These are phyloP conservation scores for Corythoichthys haematopterus DNA, from an alignment of 2,113 vertebrate species.

Conservation along the genomic window DNA sequence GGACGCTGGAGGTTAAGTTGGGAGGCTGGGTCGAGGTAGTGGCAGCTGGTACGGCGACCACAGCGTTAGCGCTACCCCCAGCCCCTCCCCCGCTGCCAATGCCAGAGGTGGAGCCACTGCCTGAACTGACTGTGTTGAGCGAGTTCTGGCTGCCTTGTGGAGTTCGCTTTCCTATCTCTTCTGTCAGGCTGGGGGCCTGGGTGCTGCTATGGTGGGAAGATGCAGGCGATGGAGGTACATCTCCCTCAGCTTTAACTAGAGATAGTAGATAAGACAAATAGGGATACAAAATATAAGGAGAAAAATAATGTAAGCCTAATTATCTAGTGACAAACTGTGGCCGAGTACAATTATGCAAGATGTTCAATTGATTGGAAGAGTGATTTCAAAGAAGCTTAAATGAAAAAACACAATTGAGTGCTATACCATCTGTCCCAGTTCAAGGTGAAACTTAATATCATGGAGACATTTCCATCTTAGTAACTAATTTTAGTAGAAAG, in stretches of 20 bases:
- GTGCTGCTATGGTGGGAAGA: constrained; percentile 97
- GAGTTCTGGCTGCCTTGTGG: constrained; percentile 98
- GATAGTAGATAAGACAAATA: constrained; percentile 3
- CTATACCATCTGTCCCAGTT: constrained; percentile 12
- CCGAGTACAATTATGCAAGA: neutral
- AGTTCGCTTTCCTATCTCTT: constrained; percentile 85
- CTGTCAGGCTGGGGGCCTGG: constrained; percentile 88
- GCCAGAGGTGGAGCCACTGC: constrained; percentile 90
- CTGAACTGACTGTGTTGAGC: constrained; percentile 93
- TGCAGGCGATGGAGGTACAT: constrained; percentile 89
- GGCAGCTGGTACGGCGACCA: constrained; percentile 11
- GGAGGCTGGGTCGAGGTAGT: constrained; percentile 71
- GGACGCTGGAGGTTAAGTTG: neutral
- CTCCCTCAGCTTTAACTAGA: constrained; percentile 81
- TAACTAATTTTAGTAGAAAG: constrained; percentile 14
- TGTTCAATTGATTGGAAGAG: neutral
- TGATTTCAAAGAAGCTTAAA: neutral
- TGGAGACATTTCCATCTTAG: neutral
- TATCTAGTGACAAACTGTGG: constrained; percentile 7
- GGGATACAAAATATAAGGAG: neutral
- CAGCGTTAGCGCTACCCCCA: constrained; percentile 68
- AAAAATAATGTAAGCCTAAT: neutral
- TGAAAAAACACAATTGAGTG: neutral
- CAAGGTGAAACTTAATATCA: constrained; percentile 5
- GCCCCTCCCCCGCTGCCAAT: constrained; percentile 81